Evolutionary conservation across 2,888 invertebrate genomes (phyloP).

Genomic region (Cybosia mesomella): DNA sequence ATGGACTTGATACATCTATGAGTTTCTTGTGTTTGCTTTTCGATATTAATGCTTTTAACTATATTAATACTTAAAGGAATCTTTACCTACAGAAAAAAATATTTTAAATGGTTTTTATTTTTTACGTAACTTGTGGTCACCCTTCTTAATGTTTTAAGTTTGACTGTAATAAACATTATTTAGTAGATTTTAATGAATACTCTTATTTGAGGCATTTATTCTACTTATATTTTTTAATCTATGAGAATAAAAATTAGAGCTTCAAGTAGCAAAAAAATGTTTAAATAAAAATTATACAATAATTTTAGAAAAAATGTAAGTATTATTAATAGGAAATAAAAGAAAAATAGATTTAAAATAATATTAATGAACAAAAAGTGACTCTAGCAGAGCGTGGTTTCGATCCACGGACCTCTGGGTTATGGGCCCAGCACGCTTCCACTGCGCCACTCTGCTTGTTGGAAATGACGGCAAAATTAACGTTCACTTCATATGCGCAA

Average conservation of each 20-base stretch:
- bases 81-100: slow-evolving; percentile 23
- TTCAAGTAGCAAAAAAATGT: neutral
- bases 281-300: neutral
- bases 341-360: neutral
- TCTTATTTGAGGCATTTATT: too few species aligned
- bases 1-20: slow-evolving; percentile 74
- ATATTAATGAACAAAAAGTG: slow-evolving; percentile 55
- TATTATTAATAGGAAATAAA: neutral
- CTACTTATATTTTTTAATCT: too few species aligned
- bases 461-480: slow-evolving; percentile 38
- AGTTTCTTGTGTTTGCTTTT: slow-evolving; percentile 49
- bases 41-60: slow-evolving; percentile 29
- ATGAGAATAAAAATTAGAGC: too few species aligned
- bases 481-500: neutral
- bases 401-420: slow-evolving; percentile 97
- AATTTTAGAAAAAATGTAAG: neutral
- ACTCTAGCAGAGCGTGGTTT: slow-evolving; percentile 93
- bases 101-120: slow-evolving; percentile 19
- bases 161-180: neutral
- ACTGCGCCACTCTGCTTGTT: slow-evolving; percentile 92
- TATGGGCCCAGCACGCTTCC: slow-evolving; percentile 94
- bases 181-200: too few species aligned
- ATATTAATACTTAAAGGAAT: slow-evolving; percentile 25
- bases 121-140: slow-evolving; percentile 30
- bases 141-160: slow-evolving; percentile 11